These are phyloP conservation scores for Sthenelais limicola DNA, from an alignment of 2,888 invertebrate species.

Conservation along the genomic window DNA sequence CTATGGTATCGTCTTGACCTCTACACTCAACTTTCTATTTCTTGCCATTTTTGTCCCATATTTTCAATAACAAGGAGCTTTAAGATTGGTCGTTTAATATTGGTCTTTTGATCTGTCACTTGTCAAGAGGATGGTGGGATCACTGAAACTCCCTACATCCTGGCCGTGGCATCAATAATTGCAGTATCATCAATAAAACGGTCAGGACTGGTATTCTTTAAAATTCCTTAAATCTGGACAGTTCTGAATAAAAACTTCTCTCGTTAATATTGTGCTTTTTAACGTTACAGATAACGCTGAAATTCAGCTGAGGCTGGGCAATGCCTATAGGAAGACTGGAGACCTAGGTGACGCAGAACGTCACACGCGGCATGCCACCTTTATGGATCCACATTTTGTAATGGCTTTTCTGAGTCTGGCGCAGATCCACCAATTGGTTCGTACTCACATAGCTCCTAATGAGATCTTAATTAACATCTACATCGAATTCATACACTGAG, in stretches of 20 bases:
- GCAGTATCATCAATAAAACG: no score
- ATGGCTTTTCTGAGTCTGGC: slow-evolving; percentile 59
- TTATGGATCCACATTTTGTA: slow-evolving; percentile 58
- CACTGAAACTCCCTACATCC: no score
- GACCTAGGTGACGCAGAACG: slow-evolving; percentile 52
- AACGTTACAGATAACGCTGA: slow-evolving; percentile 58
- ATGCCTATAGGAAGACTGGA: slow-evolving; percentile 53
- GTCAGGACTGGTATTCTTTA: no score
- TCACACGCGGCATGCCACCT: slow-evolving; percentile 55
- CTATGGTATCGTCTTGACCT: no score
- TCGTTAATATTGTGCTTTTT: neutral
- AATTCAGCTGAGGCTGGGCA: slow-evolving; percentile 56
- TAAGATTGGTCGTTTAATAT: no score
- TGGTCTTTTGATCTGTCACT: no score
- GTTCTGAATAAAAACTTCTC: neutral
- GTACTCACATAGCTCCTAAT: neutral
- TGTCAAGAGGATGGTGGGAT: no score
- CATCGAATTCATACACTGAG: neutral
- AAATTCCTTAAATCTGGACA: no score
- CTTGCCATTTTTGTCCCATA: no score
- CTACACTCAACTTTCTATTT: no score
- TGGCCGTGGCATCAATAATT: no score
- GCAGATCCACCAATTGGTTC: slow-evolving; percentile 55
- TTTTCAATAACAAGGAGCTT: no score
- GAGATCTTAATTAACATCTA: neutral